These are phyloP conservation scores for Diceros bicornis DNA, from an alignment of 2,797 vertebrate species.

Conservation along the genomic window DNA sequence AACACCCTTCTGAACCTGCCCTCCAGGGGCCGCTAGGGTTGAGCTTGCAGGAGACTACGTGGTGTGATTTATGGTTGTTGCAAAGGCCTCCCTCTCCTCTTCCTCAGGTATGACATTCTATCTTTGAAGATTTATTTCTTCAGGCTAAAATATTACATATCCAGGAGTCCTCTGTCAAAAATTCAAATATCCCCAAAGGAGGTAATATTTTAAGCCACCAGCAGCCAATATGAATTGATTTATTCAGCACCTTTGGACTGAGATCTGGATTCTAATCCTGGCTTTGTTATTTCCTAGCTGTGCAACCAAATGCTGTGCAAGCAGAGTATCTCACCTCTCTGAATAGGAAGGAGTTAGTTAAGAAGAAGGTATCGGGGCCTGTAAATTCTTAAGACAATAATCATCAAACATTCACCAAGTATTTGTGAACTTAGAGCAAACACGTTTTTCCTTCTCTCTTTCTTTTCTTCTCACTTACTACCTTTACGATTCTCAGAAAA, in stretches of 20 bases:
- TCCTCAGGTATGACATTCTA: neutral
- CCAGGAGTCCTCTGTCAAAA: conserved; percentile 40
- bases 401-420: neutral
- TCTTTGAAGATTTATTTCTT: neutral
- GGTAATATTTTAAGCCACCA: conserved; percentile 12
- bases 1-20: neutral
- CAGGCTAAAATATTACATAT: conserved; percentile 27
- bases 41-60: neutral
- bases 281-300: conserved; percentile 5
- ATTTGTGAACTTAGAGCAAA: conserved; percentile 4
- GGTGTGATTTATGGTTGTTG: neutral
- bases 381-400: neutral
- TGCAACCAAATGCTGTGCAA: neutral
- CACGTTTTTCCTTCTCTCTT: neutral
- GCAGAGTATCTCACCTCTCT: conserved; percentile 23
- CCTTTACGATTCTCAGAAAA: neutral
- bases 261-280: conserved; percentile 57
- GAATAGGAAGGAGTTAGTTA: neutral
- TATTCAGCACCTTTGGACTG: conserved; percentile 27
- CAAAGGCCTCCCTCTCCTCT: neutral
- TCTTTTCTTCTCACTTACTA: neutral
- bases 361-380: neutral
- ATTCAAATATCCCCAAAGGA: neutral
- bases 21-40: neutral
- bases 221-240: neutral